A percentile compares a stretch with the other conserved stretches of the same genome.
These are phyloP conservation scores for Heliocidaris tuberculata DNA, from an alignment of 35 echinoderm and acorn worm species.

Conservation along the genomic window DNA sequence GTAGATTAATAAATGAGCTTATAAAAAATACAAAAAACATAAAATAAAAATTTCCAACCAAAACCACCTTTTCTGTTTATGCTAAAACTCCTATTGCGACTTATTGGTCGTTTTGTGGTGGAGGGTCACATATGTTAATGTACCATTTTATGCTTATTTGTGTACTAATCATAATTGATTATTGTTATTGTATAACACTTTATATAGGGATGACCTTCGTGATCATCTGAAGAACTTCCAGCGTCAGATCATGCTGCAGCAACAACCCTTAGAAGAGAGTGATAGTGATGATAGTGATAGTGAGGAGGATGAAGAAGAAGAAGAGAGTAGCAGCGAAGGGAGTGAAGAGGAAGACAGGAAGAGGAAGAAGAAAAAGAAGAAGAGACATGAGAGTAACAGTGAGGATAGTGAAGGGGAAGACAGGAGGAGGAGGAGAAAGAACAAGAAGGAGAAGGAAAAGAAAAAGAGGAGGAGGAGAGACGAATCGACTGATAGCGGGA, in stretches of 20 bases:
- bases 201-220: conserved; percentile 78
- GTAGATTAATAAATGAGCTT: too few species aligned
- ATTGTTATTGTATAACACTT: background rate
- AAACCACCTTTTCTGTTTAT: too few species aligned
- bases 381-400: background rate
- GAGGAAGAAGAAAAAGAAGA: conserved; percentile 35
- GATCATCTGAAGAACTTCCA: conserved; percentile 89
- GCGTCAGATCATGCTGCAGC: conserved; percentile 89
- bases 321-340: conserved; percentile 13
- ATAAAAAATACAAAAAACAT: too few species aligned
- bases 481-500: background rate
- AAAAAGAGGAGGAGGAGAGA: background rate
- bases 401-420: conserved; percentile 20
- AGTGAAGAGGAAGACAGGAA: conserved; percentile 14
- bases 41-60: too few species aligned
- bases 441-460: background rate
- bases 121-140: too few species aligned
- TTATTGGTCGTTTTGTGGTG: too few species aligned
- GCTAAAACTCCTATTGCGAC: too few species aligned
- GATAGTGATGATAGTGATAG: conserved; percentile 30
- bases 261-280: conserved; percentile 64
- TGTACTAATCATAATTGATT: background rate
- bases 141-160: background rate
- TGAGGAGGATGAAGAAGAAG: conserved; percentile 14
- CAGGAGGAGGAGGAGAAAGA: background rate